Conservation (phyloP, 2,113 vertebrate genomes). For the Lagopus muta region DNA sequence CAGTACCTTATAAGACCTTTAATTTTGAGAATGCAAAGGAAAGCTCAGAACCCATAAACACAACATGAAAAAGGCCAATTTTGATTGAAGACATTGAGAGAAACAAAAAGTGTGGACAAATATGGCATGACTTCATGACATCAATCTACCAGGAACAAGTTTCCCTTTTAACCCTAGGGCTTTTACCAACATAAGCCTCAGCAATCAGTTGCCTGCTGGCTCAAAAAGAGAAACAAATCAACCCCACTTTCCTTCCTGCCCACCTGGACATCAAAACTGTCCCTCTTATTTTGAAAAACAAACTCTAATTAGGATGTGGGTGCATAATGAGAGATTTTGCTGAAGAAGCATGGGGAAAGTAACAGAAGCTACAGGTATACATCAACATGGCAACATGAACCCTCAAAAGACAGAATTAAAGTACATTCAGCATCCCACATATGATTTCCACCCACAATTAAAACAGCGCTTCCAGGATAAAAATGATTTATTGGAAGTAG, state of each 20-base stretch:
- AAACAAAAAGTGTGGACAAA: not conserved
- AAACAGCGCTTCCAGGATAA: not conserved
- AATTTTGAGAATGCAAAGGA: not conserved
- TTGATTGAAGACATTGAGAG: not conserved
- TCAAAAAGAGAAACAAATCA: not conserved
- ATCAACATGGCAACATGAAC: not conserved
- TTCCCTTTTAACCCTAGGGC: not conserved
- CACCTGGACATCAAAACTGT: not conserved
- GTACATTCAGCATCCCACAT: not conserved
- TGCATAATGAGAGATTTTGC: not conserved
- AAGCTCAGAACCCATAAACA: not conserved
- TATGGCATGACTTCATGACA: not conserved
- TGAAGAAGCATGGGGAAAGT: not conserved
- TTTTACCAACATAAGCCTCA: not conserved
- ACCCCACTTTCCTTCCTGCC: not conserved
- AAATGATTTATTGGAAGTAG: not conserved
- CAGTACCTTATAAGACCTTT: not conserved
- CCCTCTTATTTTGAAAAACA: not conserved
- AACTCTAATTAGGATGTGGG: not conserved
- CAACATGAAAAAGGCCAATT: not conserved
- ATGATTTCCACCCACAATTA: not conserved
- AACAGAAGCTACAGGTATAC: not conserved
- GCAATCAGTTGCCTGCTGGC: not conserved
- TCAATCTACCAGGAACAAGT: not conserved
- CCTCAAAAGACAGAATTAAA: not conserved